phyloP scores from a whole-genome alignment of 2,113 vertebrate species.

The Notiomystis cincta region DNA sequence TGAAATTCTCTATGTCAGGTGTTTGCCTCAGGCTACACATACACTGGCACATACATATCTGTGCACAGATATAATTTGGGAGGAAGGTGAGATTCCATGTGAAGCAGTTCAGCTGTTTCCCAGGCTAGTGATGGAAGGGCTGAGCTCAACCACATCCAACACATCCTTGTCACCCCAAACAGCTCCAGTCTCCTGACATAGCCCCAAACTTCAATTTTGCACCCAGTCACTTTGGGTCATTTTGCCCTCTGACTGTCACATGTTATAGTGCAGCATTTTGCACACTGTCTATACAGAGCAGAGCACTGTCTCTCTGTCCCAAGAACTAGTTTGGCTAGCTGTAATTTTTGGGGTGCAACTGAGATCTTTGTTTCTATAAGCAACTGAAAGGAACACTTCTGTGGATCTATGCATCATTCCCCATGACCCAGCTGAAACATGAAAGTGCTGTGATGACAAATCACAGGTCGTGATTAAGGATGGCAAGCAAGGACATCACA shows the following conservation, averaged over 20 bases:
- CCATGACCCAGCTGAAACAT: background rate
- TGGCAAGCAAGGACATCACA: background rate
- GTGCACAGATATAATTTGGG: background rate
- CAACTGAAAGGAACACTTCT: background rate
- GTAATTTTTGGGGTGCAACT: background rate
- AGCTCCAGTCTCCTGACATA: background rate
- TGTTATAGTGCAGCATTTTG: background rate
- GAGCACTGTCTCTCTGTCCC: background rate
- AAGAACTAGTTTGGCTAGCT: background rate
- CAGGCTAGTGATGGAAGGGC: background rate
- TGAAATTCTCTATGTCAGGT: background rate
- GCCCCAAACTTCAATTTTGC: background rate
- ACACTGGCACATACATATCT: rapidly evolving
- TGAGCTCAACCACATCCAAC: background rate
- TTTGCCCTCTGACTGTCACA: background rate
- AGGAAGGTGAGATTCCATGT: background rate
- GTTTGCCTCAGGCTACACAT: background rate
- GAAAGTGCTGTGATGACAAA: background rate
- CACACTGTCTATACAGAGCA: background rate
- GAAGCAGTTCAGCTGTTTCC: background rate
- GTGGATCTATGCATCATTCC: background rate
- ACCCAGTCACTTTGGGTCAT: background rate
- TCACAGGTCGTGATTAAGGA: background rate
- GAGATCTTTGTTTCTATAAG: background rate
- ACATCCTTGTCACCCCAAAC: background rate